Evolutionary conservation across 2,888 invertebrate species (phyloP).

Genomic region (Diarsia brunnea): DNA sequence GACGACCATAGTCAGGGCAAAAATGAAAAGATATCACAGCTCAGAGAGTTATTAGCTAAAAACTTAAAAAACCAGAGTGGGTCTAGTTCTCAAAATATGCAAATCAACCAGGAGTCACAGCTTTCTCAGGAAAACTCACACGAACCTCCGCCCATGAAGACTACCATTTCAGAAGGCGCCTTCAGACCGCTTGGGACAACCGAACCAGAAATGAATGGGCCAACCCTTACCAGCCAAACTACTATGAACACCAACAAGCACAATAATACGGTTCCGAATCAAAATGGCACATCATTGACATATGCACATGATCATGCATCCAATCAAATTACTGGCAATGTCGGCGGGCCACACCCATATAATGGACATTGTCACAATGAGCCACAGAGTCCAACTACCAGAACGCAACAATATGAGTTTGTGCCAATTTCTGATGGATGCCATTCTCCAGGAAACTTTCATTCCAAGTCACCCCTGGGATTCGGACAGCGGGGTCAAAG

Average conservation of each 20-base stretch:
- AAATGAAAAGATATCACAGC: conserved; percentile 93
- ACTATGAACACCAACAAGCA: conserved; percentile 74
- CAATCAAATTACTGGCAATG: conserved; percentile 71
- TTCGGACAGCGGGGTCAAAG: conserved; percentile 83
- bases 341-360: conserved; percentile 77
- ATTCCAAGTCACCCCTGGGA: conserved; percentile 85
- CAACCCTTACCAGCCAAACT: conserved; percentile 69
- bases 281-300: conserved; percentile 77
- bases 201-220: conserved; percentile 74
- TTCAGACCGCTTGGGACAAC: conserved; percentile 80
- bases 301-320: conserved; percentile 73
- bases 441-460: conserved; percentile 91
- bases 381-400: conserved; percentile 94
- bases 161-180: conserved; percentile 78
- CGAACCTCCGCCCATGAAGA: conserved; percentile 73
- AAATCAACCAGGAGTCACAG: conserved; percentile 73
- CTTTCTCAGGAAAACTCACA: conserved; percentile 71
- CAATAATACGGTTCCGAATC: conserved; percentile 73
- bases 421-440: conserved; percentile 96
- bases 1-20: conserved; percentile 89
- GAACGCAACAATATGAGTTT: conserved; percentile 95
- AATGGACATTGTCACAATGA: conserved; percentile 88
- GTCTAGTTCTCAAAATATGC: conserved; percentile 75
- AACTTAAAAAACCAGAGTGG: conserved; percentile 90
- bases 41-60: conserved; percentile 93